Percentiles rank a stretch among this genome's conserved stretches.
Evolutionary conservation across 2,888 invertebrate species (phyloP).

Genomic region (Thera obeliscata): DNA sequence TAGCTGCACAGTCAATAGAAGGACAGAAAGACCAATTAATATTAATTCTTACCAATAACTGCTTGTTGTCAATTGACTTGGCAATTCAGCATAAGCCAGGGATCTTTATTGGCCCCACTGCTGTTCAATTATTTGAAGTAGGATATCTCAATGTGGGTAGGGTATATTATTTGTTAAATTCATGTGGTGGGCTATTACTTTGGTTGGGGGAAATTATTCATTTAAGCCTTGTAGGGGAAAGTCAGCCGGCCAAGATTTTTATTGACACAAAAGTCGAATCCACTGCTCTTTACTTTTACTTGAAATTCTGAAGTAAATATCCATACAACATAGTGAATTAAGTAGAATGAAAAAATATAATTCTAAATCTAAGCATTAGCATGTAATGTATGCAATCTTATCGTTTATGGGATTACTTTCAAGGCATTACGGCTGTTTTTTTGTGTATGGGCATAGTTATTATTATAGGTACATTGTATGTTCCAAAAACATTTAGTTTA

Average conservation of each 20-base stretch:
- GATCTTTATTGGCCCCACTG: conserved; percentile 23
- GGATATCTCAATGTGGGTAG: conserved; percentile 9
- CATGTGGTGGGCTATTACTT: neutral
- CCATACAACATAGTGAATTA: too few species aligned
- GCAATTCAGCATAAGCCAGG: conserved; percentile 37
- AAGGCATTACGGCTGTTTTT: too few species aligned
- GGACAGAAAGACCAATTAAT: conserved; percentile 45
- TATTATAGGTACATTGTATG: neutral
- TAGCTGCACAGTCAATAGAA: conserved; percentile 25
- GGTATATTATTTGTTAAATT: conserved; percentile 3
- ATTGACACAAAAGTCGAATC: too few species aligned
- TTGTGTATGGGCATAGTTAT: too few species aligned
- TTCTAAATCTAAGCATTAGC: too few species aligned
- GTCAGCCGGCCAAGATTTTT: too few species aligned
- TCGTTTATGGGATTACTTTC: too few species aligned
- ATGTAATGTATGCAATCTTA: too few species aligned
- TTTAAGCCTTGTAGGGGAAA: too few species aligned
- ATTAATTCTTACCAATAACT: conserved; percentile 61
- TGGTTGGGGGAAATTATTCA: neutral
- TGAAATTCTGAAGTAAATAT: too few species aligned
- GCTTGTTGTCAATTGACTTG: conserved; percentile 52
- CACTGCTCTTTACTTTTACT: too few species aligned
- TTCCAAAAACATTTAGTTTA: neutral
- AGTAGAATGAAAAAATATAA: too few species aligned
- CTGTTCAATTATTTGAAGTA: conserved; percentile 15